phyloP scores from a whole-genome alignment of 1,140 invertebrate genomes.

The Drosophila kurseongensis region DNA sequence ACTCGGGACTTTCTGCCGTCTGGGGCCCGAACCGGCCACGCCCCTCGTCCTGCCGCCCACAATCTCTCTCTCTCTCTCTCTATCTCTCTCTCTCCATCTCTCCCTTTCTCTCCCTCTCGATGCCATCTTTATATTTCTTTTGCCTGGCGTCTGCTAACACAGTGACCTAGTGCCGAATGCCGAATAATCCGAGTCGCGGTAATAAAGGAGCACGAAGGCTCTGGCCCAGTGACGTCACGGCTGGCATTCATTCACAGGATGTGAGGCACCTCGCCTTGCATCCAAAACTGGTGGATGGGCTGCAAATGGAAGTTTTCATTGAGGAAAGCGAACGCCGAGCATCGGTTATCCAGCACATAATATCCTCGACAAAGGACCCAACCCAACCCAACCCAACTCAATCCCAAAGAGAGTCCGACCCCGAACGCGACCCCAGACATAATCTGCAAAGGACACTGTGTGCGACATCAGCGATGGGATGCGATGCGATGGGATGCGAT shows the following conservation, averaged over 20 bases:
- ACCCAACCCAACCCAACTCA: slow-evolving; percentile 1
- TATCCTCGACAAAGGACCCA: background rate
- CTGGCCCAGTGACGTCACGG: slow-evolving; percentile 70
- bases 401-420: slow-evolving; percentile 12
- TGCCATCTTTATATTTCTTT: background rate
- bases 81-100: background rate
- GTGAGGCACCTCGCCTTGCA: slow-evolving; percentile 32
- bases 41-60: slow-evolving; percentile 13
- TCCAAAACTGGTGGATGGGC: slow-evolving; percentile 33
- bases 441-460: slow-evolving; percentile 69
- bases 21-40: slow-evolving; percentile 4
- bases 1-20: slow-evolving; percentile 3
- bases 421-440: slow-evolving; percentile 38
- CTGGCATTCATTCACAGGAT: slow-evolving; percentile 84
- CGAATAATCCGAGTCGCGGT: slow-evolving; percentile 11
- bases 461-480: slow-evolving; percentile 49
- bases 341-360: background rate
- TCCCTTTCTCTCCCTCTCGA: background rate
- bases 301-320: slow-evolving; percentile 60
- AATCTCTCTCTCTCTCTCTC: background rate
- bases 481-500: slow-evolving; percentile 1
- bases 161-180: slow-evolving; percentile 78
- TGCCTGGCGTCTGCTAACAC: slow-evolving; percentile 69
- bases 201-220: slow-evolving; percentile 44
- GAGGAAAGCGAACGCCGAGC: slow-evolving; percentile 46